Base-by-base conservation (phyloP, 2,888 invertebrate genomes). In the Entomobrya multifasciata region DNA sequence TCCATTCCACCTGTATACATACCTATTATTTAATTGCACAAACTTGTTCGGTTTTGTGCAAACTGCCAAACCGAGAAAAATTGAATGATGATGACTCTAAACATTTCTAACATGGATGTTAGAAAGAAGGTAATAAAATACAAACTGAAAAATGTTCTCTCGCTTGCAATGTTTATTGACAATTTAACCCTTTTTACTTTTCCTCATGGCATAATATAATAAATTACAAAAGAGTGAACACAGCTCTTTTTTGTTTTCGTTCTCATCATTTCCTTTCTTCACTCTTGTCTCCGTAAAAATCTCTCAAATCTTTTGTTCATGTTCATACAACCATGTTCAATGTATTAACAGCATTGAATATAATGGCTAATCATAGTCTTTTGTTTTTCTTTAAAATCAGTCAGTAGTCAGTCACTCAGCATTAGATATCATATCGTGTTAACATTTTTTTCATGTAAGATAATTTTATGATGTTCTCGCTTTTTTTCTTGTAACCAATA, bases 101-200 rank as follows among this genome's bases (percentile, higher is more conserved):
- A n/a, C n/a, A n/a, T n/a, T n/a, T n/a, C n/a, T n/a, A n/a, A n/a
- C n/a, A n/a, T n/a, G n/a, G n/a, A n/a, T n/a, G n/a, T n/a, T n/a
- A 49, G 22, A 57, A 49, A 15, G 15, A 17, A 44, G 15, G n/a
- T 15, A 49, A 62, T 62, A 27, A 57, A 65, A 65, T 36, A 60
- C 13, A 3, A n/a, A 36, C 6, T 65, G 65, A 65, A 65, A 65
- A 65, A 65, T 36, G 30, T 36, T 36, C n/a, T n/a, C n/a, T n/a
- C 17, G 1, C 17, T 27, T 62, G n/a, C 47, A 44, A 11, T 67
- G n/a, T 65, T 49, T 67, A 79, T 65, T 79, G 79, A 79, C 79
- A 65, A 47, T 49, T 36, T 79, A 65, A 79, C 79, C 78, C 25
- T 57, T 55, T 76, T 52, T 30, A 55, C 36, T 30, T 47, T 52